Conservation (phyloP, 2,797 vertebrate genomes). For the Acridotheres tristis region DNA sequence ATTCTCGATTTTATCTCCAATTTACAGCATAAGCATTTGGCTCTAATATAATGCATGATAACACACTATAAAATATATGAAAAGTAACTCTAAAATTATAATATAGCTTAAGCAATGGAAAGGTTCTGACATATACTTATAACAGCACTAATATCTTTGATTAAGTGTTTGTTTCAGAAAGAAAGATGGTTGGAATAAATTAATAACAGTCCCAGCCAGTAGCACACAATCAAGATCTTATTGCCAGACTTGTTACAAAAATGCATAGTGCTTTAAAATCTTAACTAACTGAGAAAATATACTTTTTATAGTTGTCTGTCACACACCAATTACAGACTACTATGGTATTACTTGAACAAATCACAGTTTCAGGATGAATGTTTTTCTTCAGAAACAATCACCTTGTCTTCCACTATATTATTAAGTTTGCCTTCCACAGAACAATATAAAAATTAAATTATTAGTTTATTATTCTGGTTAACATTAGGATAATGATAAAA, state of each 20-base stretch:
- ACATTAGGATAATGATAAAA: background rate
- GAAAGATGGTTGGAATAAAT: background rate
- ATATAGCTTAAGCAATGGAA: background rate
- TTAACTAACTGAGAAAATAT: background rate
- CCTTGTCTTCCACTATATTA: background rate
- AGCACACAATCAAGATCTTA: background rate
- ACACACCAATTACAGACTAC: accelerated
- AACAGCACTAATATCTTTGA: background rate
- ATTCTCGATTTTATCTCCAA: background rate
- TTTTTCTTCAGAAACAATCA: background rate
- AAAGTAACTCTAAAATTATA: background rate
- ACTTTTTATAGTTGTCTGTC: background rate
- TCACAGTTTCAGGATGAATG: background rate
- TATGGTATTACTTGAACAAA: background rate
- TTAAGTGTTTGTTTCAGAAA: background rate
- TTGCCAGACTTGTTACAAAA: background rate
- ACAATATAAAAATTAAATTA: background rate
- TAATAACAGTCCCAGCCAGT: background rate
- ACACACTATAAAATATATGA: background rate
- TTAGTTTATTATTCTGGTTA: background rate
- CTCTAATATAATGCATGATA: background rate
- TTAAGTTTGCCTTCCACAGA: background rate
- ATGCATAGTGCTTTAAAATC: background rate
- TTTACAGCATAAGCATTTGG: background rate
- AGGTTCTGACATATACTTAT: background rate